Evolutionary conservation across 2,888 invertebrate species (phyloP).

Genomic region (Pediacus dermestoides): DNA sequence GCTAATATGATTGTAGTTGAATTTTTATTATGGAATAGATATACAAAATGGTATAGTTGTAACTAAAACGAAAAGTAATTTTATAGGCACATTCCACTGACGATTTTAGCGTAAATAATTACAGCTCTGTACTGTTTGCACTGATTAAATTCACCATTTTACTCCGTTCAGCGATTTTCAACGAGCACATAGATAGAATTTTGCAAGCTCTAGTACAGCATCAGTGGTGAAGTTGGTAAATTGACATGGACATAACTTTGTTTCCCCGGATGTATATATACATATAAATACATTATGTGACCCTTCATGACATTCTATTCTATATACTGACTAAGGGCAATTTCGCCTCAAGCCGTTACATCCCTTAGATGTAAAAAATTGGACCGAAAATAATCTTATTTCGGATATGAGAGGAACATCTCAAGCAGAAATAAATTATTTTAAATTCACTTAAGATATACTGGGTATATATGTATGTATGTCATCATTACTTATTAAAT

Average conservation of each 20-base stretch:
- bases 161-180: slow-evolving; percentile 6
- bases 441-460: slow-evolving; percentile 4
- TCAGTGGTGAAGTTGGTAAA: slow-evolving; percentile 4
- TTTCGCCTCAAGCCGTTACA: slow-evolving; percentile 5
- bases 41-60: too few species aligned
- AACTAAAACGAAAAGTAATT: too few species aligned
- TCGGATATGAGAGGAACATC: slow-evolving; percentile 6
- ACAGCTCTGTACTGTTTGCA: slow-evolving; percentile 3
- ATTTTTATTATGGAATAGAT: too few species aligned
- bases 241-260: slow-evolving; percentile 6
- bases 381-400: slow-evolving; percentile 8
- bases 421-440: slow-evolving; percentile 2
- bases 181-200: background rate
- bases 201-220: too few species aligned
- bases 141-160: slow-evolving; percentile 6
- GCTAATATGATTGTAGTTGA: too few species aligned
- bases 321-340: slow-evolving; percentile 9
- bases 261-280: slow-evolving; percentile 17
- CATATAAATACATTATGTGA: slow-evolving; percentile 26
- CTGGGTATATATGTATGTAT: too few species aligned
- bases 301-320: slow-evolving; percentile 24
- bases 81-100: slow-evolving; percentile 2
- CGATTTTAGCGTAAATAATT: slow-evolving; percentile 2
- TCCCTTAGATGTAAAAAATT: slow-evolving; percentile 6
- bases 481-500: slow-evolving; percentile 3